Conservation (phyloP, 2,888 invertebrate species). For the Microdon myrmicae region DNA sequence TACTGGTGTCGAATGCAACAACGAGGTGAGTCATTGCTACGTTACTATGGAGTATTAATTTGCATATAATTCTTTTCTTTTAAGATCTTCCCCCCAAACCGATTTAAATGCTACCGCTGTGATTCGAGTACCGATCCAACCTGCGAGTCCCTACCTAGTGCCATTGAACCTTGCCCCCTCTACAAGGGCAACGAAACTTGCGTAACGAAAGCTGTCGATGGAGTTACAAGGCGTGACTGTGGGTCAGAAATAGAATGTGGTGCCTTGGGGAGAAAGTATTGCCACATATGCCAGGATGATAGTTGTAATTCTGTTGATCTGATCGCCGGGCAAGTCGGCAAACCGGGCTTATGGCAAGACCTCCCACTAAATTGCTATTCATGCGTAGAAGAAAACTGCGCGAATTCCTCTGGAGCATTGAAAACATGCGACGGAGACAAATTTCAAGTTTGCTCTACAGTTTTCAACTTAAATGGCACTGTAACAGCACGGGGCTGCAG, state of each 20-base stretch:
- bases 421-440: constrained; percentile 39
- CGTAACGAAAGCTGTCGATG: constrained; percentile 46
- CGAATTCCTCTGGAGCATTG: neutral
- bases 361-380: constrained; percentile 54
- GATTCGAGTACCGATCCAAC: constrained; percentile 36
- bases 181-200: constrained; percentile 50
- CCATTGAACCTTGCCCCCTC: constrained; percentile 42
- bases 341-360: constrained; percentile 52
- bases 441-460: constrained; percentile 53
- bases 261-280: constrained; percentile 30
- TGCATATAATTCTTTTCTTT: neutral
- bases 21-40: neutral
- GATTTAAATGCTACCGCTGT: constrained; percentile 54
- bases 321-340: constrained; percentile 32
- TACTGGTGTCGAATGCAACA: constrained; percentile 48
- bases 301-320: constrained; percentile 51
- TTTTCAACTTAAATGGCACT: constrained; percentile 34
- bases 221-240: constrained; percentile 54
- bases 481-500: constrained; percentile 54
- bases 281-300: constrained; percentile 33
- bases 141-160: constrained; percentile 46
- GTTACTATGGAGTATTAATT: neutral
- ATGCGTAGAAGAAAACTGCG: constrained; percentile 52
- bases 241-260: constrained; percentile 51
- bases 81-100: constrained; percentile 48